A percentile compares a stretch with the other conserved stretches of the same genome.
Evolutionary conservation across 1,140 invertebrate species (phyloP).

Genomic region (Trachelipus rathkii): DNA sequence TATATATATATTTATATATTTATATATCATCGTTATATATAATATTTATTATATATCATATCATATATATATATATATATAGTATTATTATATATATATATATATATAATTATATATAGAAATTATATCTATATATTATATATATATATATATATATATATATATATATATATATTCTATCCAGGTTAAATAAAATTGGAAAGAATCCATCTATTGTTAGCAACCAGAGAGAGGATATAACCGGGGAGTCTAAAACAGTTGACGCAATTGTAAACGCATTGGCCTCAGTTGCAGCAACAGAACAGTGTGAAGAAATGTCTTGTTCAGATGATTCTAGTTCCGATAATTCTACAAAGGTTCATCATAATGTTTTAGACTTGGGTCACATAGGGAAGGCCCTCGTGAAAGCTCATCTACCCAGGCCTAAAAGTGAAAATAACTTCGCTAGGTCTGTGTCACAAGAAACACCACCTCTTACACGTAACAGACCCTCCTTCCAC

Average conservation of each 20-base stretch:
- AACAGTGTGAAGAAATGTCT: constrained; percentile 54
- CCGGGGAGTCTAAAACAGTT: constrained; percentile 80
- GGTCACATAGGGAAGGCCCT: constrained; percentile 60
- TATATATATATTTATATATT: too few relatives aligned
- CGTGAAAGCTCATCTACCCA: constrained; percentile 62
- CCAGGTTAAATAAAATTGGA: constrained; percentile 92
- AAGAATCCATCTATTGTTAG: constrained; percentile 96
- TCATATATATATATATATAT: too few relatives aligned
- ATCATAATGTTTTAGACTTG: constrained; percentile 44
- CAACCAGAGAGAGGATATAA: constrained; percentile 70
- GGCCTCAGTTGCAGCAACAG: constrained; percentile 65
- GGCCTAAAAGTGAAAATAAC: constrained; percentile 77
- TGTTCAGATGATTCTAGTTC: constrained; percentile 55
- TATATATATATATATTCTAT: constrained; percentile 14
- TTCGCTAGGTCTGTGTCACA: constrained; percentile 59
- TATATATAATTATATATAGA: too few relatives aligned
- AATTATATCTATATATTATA: not conserved
- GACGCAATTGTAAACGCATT: constrained; percentile 85
- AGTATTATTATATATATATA: too few relatives aligned
- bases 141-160: not conserved
- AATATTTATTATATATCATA: too few relatives aligned
- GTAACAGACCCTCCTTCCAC: constrained; percentile 63
- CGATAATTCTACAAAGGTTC: constrained; percentile 29
- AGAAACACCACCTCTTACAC: constrained; percentile 48
- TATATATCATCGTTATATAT: too few relatives aligned